Evolutionary conservation across 2,797 vertebrate genomes (phyloP), one percentile per base, ranked within the genome.

Genomic region (Ataeniobius toweri): DNA sequence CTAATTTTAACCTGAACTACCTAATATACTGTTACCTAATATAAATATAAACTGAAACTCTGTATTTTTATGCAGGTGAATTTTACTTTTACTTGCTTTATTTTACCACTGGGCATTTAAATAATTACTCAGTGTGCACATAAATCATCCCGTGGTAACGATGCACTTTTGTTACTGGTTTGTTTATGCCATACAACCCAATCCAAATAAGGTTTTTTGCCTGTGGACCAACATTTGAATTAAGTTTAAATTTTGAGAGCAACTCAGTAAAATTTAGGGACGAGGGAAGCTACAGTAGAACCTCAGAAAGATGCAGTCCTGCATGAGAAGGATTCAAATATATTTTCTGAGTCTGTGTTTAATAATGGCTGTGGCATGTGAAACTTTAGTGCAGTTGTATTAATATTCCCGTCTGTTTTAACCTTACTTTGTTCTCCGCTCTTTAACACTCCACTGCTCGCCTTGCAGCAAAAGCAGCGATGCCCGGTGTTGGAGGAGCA

Each of bases 401-500:
- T 79, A 44, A 77, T 78, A 16, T 78, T 76, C 70, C 9, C 56
- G 31, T 50, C 75, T 55, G 39, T 20, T 88, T 79, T 79, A 68
- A 78, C 83, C 44, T 74, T 44, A 16, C 71, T 73, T 7, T 82
- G 80, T 75, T 74, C 82, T 84, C 80, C 56, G 36, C 69, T 76
- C 82, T 81, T 59, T 89, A 88, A 91, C 85, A 36, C 68, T 83
- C 85, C 86, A 74, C 81, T 80, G 78, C 80, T 75, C 75, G 59
- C 90, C 93, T 94, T 92, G 91, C 96, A 99, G 98, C 97, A 99
- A 89, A 99, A 99, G 94, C 98, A 99, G 80, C 97, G 98, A 39
- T 99, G 98, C 89, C 97, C 98, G 51, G 98, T 99, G 88, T 95
- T 99, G 83, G 98, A 99, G 94, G 98, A 99, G 95, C 98, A 99